Base-by-base conservation (phyloP, 2,888 invertebrate genomes). In the Scotopteryx bipunctaria region DNA sequence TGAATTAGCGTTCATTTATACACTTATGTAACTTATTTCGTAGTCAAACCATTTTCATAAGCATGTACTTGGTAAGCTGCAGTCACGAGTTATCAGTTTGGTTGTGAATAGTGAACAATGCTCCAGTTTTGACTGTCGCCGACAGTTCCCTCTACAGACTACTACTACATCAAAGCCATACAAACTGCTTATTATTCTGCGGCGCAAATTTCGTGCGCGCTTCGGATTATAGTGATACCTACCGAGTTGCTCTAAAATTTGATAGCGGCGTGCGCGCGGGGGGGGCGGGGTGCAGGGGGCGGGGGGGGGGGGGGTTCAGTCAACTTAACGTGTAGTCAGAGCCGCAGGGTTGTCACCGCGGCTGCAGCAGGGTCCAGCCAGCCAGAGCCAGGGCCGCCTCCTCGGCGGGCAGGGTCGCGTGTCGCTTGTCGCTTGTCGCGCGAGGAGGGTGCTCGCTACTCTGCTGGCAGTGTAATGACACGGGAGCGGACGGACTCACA, bases 281-380 rank as follows among this genome's bases (percentile, higher is more conserved):
- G n/a, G n/a, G n/a, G n/a, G n/a, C n/a, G n/a, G n/a, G n/a, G n/a
- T n/a, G n/a, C n/a, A n/a, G n/a, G n/a, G n/a, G n/a, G n/a, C n/a
- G n/a, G n/a, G n/a, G n/a, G n/a, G n/a, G n/a, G n/a, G n/a, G n/a
- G n/a, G 58, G 51, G 47, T 47, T 27, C 54, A 57, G 54, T 58
- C 63, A 64, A 63, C 63, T 66, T 63, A 61, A 64, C 66, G 64
- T 56, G 60, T 61, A 66, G 66, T 65, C 65, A 60, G 63, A 63
- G 71, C 72, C 70, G 61, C 72, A 67, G 67, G 58, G 66, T 58
- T 64, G 55, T 61, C 58, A 65, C 67, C 67, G 60, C 59, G 9
- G 33, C 33, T 17, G 4, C 29, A 43, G 9, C 11, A 6, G 2
- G 33, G 17, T n/a, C n/a, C n/a, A 17, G 5, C n/a, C 9, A 6